These are phyloP conservation scores for Ptyas mucosa DNA, from an alignment of 2,113 vertebrate species.

Conservation along the genomic window DNA sequence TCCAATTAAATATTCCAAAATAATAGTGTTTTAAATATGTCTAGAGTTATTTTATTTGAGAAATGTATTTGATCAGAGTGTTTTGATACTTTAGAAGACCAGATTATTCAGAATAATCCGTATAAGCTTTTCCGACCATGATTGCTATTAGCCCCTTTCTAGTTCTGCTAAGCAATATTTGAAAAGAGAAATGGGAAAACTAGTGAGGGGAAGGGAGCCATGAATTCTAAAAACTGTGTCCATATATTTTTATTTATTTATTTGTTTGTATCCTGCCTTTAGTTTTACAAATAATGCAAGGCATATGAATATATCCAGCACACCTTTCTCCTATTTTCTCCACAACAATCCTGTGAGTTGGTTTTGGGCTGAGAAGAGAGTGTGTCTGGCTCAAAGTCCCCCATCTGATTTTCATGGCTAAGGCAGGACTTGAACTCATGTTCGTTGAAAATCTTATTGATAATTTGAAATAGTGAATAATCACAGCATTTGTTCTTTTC, in stretches of 20 bases:
- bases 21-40: not conserved
- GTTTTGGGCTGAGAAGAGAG: not conserved
- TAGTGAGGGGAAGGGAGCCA: not conserved
- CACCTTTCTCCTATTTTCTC: not conserved
- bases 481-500: conserved; percentile 38
- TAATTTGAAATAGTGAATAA: not conserved
- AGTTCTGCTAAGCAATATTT: not conserved
- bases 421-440: not conserved
- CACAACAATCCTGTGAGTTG: not conserved
- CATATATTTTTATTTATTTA: not conserved
- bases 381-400: not conserved
- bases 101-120: not conserved
- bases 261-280: not conserved
- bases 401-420: not conserved
- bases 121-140: not conserved
- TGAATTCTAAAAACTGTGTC: not conserved
- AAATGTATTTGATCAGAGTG: not conserved
- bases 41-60: not conserved
- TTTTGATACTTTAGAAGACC: not conserved
- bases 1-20: not conserved
- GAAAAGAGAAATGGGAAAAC: not conserved
- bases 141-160: not conserved
- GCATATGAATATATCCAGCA: not conserved
- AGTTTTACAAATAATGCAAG: not conserved
- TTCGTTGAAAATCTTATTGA: not conserved